Evolutionary conservation across 2,113 vertebrate species (phyloP).

Genomic region (Psittacara wagleri): DNA sequence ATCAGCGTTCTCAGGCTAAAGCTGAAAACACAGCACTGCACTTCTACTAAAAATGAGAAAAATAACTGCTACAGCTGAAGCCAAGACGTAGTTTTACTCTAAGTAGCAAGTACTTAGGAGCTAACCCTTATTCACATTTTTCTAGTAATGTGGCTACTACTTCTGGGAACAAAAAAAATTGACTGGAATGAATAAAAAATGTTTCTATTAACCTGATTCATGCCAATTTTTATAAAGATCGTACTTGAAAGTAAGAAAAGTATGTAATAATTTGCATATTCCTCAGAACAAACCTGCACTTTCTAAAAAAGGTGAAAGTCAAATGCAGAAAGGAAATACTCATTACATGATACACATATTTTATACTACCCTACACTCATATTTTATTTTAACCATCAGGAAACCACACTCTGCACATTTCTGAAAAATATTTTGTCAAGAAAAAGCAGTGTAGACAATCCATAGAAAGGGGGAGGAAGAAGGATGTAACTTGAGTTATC

Average conservation of each 20-base stretch:
- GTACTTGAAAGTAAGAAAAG: neutral
- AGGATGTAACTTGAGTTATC: neutral
- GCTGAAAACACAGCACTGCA: too few species aligned
- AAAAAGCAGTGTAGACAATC: neutral
- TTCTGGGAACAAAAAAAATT: neutral
- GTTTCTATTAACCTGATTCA: neutral
- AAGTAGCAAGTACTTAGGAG: neutral
- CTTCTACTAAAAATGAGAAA: too few species aligned
- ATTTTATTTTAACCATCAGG: neutral
- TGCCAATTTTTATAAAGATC: neutral
- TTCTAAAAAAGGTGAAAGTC: neutral
- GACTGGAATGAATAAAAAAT: neutral
- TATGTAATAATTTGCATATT: neutral
- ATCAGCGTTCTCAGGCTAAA: too few species aligned
- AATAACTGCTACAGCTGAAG: too few species aligned
- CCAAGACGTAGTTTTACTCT: neutral
- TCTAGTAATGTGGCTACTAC: neutral
- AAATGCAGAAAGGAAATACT: neutral
- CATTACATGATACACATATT: neutral
- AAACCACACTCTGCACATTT: neutral
- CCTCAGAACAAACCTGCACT: neutral
- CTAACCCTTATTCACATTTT: neutral
- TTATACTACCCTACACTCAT: neutral
- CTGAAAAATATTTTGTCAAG: neutral
- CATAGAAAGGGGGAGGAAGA: neutral